A percentile compares a stretch with the other conserved stretches of the same genome.
Conservation (phyloP, 2,797 vertebrate genomes). For the Pampus argenteus region DNA sequence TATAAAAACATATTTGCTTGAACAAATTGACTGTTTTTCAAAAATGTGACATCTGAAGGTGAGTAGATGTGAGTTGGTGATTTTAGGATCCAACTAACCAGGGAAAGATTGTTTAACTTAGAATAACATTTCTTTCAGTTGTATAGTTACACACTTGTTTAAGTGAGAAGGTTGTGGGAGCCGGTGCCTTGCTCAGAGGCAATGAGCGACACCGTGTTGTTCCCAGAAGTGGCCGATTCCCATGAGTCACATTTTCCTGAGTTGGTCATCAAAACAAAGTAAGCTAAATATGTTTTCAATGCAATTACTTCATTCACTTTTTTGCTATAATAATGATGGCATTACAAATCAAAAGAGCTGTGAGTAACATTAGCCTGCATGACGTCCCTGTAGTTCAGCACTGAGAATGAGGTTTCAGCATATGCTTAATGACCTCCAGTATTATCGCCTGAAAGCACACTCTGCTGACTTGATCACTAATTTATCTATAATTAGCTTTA, state of each 20-base stretch:
- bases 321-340: conserved; percentile 20
- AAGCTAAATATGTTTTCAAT: conserved; percentile 11
- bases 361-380: conserved; percentile 50
- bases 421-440: conserved; percentile 70
- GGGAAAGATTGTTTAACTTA: neutral
- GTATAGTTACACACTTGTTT: neutral
- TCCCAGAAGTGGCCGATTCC: neutral
- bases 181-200: neutral
- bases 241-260: neutral
- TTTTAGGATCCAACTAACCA: neutral
- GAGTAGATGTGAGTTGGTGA: neutral
- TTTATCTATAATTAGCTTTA: conserved; percentile 74
- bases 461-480: conserved; percentile 71
- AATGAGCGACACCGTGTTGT: neutral
- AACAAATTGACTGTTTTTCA: neutral
- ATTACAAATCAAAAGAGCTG: conserved; percentile 38
- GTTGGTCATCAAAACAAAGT: conserved; percentile 7
- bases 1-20: neutral
- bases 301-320: neutral
- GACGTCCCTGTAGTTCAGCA: conserved; percentile 45
- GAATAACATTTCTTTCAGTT: neutral
- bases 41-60: neutral
- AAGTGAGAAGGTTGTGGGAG: neutral
- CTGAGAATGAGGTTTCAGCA: conserved; percentile 59
- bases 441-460: conserved; percentile 65